Base-by-base conservation (phyloP, 2,797 vertebrate species). In the Petrocephalus sullivani region DNA sequence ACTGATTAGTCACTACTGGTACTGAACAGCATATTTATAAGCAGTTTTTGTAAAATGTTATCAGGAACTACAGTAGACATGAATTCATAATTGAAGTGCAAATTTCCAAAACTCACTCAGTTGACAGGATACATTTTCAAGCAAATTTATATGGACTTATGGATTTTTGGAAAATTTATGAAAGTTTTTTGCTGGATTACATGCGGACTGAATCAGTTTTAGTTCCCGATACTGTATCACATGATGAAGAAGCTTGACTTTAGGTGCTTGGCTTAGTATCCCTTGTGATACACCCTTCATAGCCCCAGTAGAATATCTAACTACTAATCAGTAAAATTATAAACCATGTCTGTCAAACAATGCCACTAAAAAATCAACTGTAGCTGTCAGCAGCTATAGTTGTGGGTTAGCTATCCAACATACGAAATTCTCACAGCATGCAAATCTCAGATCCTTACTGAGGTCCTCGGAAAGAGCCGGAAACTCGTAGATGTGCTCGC, bases 401-500 rank as follows among this genome's bases (percentile, higher is more conserved):
- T 51, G 21, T n/a, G 28, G 14, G 12, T 19, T 23, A 81, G 41
- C 75, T n/a, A 49, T 49, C 49, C 71, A n/a, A 49, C 41, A n/a
- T 21, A 41, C 19, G 16, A 41, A 49, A 6, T 3, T 81, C 41
- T 75, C 57, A n/a, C 1, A 1, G 28, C 21, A 16, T 51, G 41
- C n/a, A 21, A 37, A 21, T 37, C 4, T 46, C 10, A 28, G 57
- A 23, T 67, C 94, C 98, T 96, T 91, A 99, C 98, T 98, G 92
- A 96, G 96, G 89, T 99, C 98, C 92, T 99, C 98, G 0, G 98
- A 98, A 92, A 99, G 96, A 16, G 97, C 96, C 0, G 98, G 98
- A 88, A 99, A 99, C 88, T 99, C 98, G 0, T 99, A 99, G 96
- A 99, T 99, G 95, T 99, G 98, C 91, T 99, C 98, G 75, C 98